Evolutionary conservation across 2,888 invertebrate genomes (phyloP).

Genomic region (Nymphalis polychloros): DNA sequence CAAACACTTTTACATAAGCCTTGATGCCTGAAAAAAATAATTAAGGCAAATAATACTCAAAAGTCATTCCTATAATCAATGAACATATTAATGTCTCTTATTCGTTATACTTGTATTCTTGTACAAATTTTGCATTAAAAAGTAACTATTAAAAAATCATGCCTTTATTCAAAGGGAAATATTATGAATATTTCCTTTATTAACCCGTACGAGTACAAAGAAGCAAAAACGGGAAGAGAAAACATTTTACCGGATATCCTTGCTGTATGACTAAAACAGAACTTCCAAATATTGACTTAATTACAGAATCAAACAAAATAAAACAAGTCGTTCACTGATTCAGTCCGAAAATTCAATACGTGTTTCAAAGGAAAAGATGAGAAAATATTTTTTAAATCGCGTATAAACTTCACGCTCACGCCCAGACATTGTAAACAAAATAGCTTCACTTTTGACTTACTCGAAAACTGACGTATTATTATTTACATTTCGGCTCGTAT

Average conservation of each 20-base stretch:
- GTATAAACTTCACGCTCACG: slow-evolving; percentile 21
- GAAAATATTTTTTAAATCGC: slow-evolving; percentile 30
- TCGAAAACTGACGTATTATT: slow-evolving; percentile 29
- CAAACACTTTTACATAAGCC: too few species aligned
- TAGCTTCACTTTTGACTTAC: slow-evolving; percentile 29
- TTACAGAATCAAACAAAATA: slow-evolving; percentile 2
- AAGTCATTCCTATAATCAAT: too few species aligned
- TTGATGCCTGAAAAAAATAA: too few species aligned
- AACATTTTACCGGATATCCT: neutral
- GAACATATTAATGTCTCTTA: too few species aligned
- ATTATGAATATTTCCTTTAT: too few species aligned
- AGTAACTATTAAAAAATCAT: too few species aligned
- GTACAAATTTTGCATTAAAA: too few species aligned
- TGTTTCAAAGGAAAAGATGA: slow-evolving; percentile 27
- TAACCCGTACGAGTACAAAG: neutral
- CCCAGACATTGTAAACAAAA: slow-evolving; percentile 30
- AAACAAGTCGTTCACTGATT: slow-evolving; percentile 12
- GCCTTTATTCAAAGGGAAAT: too few species aligned
- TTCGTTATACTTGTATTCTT: too few species aligned
- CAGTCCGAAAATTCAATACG: slow-evolving; percentile 21
- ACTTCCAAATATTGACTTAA: slow-evolving; percentile 9
- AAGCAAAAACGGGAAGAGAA: neutral
- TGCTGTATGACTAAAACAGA: neutral
- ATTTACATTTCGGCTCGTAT: slow-evolving; percentile 32
- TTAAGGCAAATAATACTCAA: too few species aligned